A percentile compares a stretch with the other conserved stretches of the same genome.
These are phyloP conservation scores for Platycheirus albimanus DNA, from an alignment of 2,888 invertebrate species.

Conservation along the genomic window DNA sequence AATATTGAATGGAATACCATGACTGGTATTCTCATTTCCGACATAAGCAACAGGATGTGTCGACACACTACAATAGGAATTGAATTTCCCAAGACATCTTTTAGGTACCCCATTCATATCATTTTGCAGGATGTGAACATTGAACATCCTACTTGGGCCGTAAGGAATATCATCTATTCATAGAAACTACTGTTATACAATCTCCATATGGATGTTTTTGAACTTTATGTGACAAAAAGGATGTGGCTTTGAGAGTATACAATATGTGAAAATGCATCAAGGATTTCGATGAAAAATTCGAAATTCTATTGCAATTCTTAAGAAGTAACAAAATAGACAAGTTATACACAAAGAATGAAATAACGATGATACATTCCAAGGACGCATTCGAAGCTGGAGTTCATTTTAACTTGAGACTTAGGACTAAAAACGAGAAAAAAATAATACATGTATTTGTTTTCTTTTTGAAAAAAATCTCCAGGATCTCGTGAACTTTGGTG, in stretches of 20 bases:
- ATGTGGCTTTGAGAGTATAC: constrained; percentile 40
- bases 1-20: constrained; percentile 59
- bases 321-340: background rate
- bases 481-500: too few species aligned
- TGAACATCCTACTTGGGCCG: constrained; percentile 62
- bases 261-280: constrained; percentile 39
- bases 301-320: background rate
- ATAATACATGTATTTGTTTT: too few species aligned
- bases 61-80: constrained; percentile 70
- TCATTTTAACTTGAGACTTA: background rate
- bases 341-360: background rate
- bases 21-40: constrained; percentile 69
- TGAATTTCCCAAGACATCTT: constrained; percentile 72
- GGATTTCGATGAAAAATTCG: constrained; percentile 46
- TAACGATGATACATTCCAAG: background rate
- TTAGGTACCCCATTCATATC: constrained; percentile 64
- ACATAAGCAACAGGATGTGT: constrained; percentile 74
- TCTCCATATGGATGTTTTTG: constrained; percentile 24
- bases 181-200: constrained; percentile 40
- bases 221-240: constrained; percentile 51
- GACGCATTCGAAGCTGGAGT: background rate
- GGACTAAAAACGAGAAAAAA: too few species aligned
- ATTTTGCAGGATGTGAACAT: constrained; percentile 64
- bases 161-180: constrained; percentile 50
- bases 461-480: too few species aligned